phyloP scores from a whole-genome alignment of 2,888 invertebrate genomes.

The Mythimna vitellina region DNA sequence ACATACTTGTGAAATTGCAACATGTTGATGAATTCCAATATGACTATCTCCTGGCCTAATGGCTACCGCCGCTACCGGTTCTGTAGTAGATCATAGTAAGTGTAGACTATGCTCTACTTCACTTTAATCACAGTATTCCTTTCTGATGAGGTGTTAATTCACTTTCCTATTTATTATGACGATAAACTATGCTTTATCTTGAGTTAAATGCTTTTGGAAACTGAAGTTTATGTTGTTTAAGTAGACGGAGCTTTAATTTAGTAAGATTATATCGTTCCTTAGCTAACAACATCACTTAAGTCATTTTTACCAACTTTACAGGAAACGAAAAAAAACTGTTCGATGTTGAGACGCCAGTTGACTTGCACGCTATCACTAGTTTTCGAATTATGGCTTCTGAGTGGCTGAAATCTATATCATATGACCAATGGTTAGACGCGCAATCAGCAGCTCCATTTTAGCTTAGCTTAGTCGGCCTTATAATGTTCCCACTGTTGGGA shows the following conservation, averaged over 20 bases:
- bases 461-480: no score
- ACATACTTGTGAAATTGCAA: constrained; percentile 22
- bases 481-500: no score
- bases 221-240: constrained; percentile 1
- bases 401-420: no score
- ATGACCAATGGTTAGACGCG: no score
- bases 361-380: no score
- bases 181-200: constrained; percentile 13
- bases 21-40: constrained; percentile 29
- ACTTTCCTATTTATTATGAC: constrained; percentile 54
- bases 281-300: no score
- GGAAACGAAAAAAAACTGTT: no score
- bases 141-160: constrained; percentile 58
- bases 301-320: no score
- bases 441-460: no score
- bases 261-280: no score
- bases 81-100: constrained; percentile 20
- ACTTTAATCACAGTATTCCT: constrained; percentile 50
- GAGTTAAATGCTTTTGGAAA: constrained; percentile 17
- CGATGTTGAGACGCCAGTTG: no score
- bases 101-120: constrained; percentile 43
- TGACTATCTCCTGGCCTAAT: constrained; percentile 50
- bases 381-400: no score
- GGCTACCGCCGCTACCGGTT: constrained; percentile 57
- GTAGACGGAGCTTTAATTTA: neutral